Base-by-base conservation (phyloP, 2,888 invertebrate species). In the Leptopilina syphax region DNA sequence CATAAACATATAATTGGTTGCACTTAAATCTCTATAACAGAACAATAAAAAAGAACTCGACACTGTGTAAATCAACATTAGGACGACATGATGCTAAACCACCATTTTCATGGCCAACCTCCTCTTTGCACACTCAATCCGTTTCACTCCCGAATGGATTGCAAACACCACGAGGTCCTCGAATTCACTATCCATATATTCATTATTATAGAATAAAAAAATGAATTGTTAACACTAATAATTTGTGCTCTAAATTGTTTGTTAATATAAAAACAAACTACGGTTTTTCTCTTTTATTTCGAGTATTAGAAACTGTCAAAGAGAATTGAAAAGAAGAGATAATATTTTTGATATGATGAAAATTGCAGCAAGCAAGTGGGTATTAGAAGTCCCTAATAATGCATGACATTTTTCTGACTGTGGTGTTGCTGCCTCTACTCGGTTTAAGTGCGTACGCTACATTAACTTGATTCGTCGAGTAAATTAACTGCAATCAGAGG, bases 401-500 rank as follows among this genome's bases (percentile, higher is more conserved):
- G n/a, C 57, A 57, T n/a, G 34, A 57, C 57, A 73, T 57, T 57
- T 34, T 54, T 34, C 54, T 34, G 73, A n/a, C 57, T 34, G 81
- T 82, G 81, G 82, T 34, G 81, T 80, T 81, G 82, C 82, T 18
- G 18, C 18, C 18, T 83, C 84, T 84, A 83, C 84, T 83, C 83
- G 80, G 85, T 82, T 84, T 85, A 84, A 83, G 85, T 86, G 85
- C 86, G 88, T 87, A 89, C 91, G 90, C 87, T 91, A 92, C 92
- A 91, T 92, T 92, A 92, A 91, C 89, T 88, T 91, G 91, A 91
- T 91, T 91, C 89, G 88, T 88, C 86, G 89, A 88, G 89, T 88
- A 91, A 92, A 91, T 91, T 91, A 91, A 90, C 91, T 90, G 90
- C 91, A 91, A 91, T 91, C 91, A 90, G 88, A 87, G 88, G 83